Evolutionary conservation across 2,888 invertebrate genomes (phyloP), one percentile per base, ranked within the genome.

Genomic region (Drosophila villosipedis): DNA sequence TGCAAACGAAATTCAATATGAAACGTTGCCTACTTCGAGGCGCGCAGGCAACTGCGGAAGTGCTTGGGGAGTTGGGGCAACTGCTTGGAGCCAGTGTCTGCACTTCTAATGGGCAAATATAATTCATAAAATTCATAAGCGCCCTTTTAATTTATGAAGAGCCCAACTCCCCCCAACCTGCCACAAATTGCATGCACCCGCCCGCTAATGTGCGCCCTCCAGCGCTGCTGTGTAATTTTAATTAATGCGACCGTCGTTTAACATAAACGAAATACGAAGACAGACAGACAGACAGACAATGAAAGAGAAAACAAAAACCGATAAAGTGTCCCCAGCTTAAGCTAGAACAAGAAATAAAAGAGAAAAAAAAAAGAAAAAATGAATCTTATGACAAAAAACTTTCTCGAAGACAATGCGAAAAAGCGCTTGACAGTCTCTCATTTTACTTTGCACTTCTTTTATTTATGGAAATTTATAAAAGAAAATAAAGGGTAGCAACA

Each of bases 111-210:
- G 83, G 70, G 31, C 39, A 69, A 76, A 76, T 72, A 79, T 79
- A 82, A 90, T 86, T 84, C 71, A 87, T 87, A 87, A 89, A 84
- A 87, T 90, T 87, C 89, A 90, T 87, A 90, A 87, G 87, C 88
- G 90, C 88, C 77, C 78, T 64, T 84, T 89, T 87, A 91, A 87
- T 87, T 87, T 87, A 90, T 90, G 91, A 69, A 76, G 68, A 76
- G 31, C 59, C 58, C 28, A 41, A 65, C 52, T 30, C 50, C 55
- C 22, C 2, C 47, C 52, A 12, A 3, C 30, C 28, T 16, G n/a
- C 10, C n/a, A n/a, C 52, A 5, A n/a, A 28, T 35, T 50, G 49
- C 30, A 16, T n/a, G 28, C 50, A 14, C 33, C 41, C 28, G 30
- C 30, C 30, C 30, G 25, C 52, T 37, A 59, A 57, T 65, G 43